Conservation (phyloP, 2,797 vertebrate species). For the Eutrigla gurnardus region DNA sequence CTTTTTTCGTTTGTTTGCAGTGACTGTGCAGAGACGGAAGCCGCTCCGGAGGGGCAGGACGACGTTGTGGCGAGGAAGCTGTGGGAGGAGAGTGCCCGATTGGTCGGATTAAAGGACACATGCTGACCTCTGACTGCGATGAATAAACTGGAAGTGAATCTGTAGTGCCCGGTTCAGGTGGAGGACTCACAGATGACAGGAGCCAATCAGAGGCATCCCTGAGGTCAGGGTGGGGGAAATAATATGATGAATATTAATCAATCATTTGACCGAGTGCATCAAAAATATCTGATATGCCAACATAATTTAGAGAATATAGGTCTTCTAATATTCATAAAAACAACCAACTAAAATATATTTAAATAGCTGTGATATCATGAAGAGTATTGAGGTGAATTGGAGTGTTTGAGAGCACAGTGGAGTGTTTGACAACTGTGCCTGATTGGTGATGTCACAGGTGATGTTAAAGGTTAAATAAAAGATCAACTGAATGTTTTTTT, state of each 20-base stretch:
- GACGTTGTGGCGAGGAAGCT: conserved; percentile 79
- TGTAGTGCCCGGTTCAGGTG: not conserved
- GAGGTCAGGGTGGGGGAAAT: not conserved
- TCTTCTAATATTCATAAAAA: not conserved
- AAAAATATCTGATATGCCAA: not conserved
- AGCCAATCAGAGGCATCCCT: conserved; percentile 5
- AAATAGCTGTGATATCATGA: not conserved
- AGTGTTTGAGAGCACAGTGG: not conserved
- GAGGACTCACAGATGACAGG: not conserved
- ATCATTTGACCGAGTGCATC: not conserved
- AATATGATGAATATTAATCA: not conserved
- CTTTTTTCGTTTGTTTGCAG: conserved; percentile 64
- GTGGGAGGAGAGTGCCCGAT: conserved; percentile 87
- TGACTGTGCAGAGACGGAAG: conserved; percentile 83
- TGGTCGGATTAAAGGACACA: conserved; percentile 69
- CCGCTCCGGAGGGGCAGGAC: conserved; percentile 81
- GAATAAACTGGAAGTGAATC: too few species aligned
- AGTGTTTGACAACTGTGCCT: too few species aligned
- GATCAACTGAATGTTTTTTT: not conserved
- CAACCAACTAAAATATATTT: not conserved
- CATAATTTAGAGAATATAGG: too few species aligned
- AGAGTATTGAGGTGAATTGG: not conserved
- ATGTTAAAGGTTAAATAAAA: not conserved
- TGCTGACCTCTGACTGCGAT: conserved; percentile 32
- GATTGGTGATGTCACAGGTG: not conserved